Percentiles rank a stretch among this genome's conserved stretches.
phyloP scores from a whole-genome alignment of 2,113 vertebrate genomes.

The Oncorhynchus masou region DNA sequence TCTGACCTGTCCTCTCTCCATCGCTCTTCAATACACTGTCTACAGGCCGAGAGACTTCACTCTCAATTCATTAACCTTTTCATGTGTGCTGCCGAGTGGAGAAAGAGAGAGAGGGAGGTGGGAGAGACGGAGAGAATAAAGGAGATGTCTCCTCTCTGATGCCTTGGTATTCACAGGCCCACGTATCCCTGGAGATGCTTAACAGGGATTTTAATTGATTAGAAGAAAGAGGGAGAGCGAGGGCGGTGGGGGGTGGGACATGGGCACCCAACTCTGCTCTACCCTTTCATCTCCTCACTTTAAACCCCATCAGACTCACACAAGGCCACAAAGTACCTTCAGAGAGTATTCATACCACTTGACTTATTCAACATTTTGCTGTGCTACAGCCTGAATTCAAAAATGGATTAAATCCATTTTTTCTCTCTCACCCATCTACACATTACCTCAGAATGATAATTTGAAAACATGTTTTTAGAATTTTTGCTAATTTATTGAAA shows the following conservation, averaged over 20 bases:
- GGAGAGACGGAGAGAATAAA: neutral
- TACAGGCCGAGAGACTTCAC: conserved; percentile 22
- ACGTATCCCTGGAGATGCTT: conserved; percentile 5
- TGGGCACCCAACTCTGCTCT: conserved; percentile 3
- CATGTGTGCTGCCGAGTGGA: neutral
- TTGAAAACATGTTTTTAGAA: too few relatives aligned
- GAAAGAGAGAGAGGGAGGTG: neutral
- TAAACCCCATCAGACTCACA: conserved; percentile 30
- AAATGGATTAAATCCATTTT: too few relatives aligned
- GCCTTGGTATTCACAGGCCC: conserved; percentile 8
- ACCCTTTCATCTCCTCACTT: conserved; percentile 42
- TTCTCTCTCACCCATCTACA: too few relatives aligned
- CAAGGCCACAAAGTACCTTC: neutral
- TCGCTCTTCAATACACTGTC: too few relatives aligned
- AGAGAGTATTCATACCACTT: too few relatives aligned
- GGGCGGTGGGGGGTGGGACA: conserved; percentile 19
- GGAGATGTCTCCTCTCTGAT: conserved; percentile 40
- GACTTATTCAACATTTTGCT: too few relatives aligned
- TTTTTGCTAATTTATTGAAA: too few relatives aligned
- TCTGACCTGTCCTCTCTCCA: neutral
- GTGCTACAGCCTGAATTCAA: too few relatives aligned
- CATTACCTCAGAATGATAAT: too few relatives aligned
- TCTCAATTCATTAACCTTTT: conserved; percentile 56
- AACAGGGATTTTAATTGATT: conserved; percentile 49
- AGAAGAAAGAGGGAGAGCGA: conserved; percentile 33